A percentile compares a stretch with the other conserved stretches of the same genome.
phyloP scores from a whole-genome alignment of 1,140 invertebrate genomes.

The Drosophila serrata region DNA sequence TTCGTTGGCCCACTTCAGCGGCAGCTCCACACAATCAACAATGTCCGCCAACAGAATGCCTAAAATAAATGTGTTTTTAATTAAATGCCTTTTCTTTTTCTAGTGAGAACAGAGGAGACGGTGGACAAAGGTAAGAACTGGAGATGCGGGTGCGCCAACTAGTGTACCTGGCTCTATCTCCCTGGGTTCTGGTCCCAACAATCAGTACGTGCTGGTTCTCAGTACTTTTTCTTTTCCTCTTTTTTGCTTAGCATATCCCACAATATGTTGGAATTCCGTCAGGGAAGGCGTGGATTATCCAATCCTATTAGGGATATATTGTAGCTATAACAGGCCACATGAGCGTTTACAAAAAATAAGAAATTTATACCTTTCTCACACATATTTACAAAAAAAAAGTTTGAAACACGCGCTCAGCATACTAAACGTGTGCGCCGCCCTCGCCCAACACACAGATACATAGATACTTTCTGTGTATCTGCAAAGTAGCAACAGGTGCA shows the following conservation, averaged over 20 bases:
- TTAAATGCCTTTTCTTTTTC: conserved; percentile 72
- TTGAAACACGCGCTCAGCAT: conserved; percentile 59
- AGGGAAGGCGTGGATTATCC: conserved; percentile 24
- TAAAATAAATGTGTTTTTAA: conserved; percentile 77
- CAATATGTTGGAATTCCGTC: conserved; percentile 52
- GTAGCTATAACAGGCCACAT: conserved; percentile 3
- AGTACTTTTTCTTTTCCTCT: conserved; percentile 22
- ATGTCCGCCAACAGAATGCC: conserved; percentile 43
- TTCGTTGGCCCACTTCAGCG: conserved; percentile 66
- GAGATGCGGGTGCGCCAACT: conserved; percentile 30
- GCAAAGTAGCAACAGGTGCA: conserved; percentile 68
- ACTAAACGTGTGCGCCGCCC: conserved; percentile 42
- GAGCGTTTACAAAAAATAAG: background rate
- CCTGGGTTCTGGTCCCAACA: conserved; percentile 9
- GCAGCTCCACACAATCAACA: conserved; percentile 40
- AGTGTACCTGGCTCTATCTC: conserved; percentile 9
- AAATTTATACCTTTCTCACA: conserved; percentile 20
- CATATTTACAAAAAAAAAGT: conserved; percentile 52
- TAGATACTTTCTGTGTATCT: conserved; percentile 31
- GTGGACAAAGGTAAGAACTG: conserved; percentile 45
- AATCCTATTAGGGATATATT: conserved; percentile 38
- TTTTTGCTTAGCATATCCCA: conserved; percentile 51
- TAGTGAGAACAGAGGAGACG: conserved; percentile 14
- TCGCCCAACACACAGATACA: background rate
- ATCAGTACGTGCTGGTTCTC: conserved; percentile 28